phyloP scores from a whole-genome alignment of 2,113 vertebrate species.

The Asarcornis scutulata region DNA sequence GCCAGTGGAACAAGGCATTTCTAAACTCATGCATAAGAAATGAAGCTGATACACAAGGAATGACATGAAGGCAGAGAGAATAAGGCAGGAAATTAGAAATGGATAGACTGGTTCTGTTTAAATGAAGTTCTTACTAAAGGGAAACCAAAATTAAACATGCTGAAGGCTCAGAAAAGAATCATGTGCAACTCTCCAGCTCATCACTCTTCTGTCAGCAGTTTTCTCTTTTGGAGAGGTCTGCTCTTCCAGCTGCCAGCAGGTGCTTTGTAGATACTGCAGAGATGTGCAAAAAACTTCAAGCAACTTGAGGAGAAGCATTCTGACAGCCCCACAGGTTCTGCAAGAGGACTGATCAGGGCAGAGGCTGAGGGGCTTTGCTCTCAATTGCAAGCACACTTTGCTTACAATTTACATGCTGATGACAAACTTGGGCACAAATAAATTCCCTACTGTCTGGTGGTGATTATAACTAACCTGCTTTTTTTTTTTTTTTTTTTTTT shows the following conservation, averaged over 20 bases:
- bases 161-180: constrained; percentile 6
- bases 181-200: background rate
- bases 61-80: background rate
- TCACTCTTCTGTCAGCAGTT: background rate
- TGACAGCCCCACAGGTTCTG: background rate
- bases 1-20: background rate
- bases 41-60: background rate
- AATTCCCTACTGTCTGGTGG: background rate
- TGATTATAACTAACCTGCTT: background rate
- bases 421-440: background rate
- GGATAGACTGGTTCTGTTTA: background rate
- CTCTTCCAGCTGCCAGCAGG: background rate
- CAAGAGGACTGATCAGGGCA: background rate
- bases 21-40: background rate
- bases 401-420: background rate
- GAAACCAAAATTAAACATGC: constrained; percentile 4
- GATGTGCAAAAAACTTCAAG: background rate
- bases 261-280: background rate
- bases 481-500: background rate
- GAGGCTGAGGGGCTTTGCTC: background rate
- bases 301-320: background rate
- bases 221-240: background rate
- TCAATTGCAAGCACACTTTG: background rate
- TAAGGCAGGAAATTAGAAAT: background rate
- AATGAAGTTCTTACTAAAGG: background rate